A percentile compares a stretch with the other conserved stretches of the same genome.
Evolutionary conservation across 2,888 invertebrate species (phyloP).

Genomic region (Prenolepis imparis): DNA sequence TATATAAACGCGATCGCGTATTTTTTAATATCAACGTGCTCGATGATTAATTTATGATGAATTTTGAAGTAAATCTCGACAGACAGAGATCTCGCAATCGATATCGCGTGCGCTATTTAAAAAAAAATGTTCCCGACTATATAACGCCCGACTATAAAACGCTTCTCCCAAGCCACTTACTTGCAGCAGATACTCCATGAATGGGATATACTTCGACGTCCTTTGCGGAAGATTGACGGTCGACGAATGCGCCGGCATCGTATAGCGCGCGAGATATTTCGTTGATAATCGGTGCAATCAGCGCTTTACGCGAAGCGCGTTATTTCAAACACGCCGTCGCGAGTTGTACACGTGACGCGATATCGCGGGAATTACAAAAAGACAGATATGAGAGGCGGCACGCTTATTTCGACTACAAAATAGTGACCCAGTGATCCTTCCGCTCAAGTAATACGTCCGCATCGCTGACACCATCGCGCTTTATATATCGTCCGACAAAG

Average conservation of each 20-base stretch:
- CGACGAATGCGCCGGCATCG: background rate
- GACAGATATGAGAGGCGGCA: too few species aligned
- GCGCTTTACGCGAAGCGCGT: background rate
- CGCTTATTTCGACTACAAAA: too few species aligned
- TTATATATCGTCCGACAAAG: too few species aligned
- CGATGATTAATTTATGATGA: background rate
- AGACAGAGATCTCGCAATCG: background rate
- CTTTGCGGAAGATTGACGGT: accelerated
- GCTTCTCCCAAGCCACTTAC: background rate
- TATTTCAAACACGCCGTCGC: background rate
- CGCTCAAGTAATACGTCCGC: too few species aligned
- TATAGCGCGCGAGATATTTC: background rate
- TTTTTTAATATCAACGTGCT: background rate
- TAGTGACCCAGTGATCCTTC: too few species aligned
- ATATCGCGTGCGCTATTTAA: background rate
- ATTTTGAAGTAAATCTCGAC: background rate
- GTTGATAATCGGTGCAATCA: background rate
- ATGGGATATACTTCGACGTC: background rate
- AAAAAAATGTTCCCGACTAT: background rate
- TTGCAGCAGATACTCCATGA: background rate
- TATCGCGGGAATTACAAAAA: background rate
- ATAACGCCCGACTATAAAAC: too few species aligned
- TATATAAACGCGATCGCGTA: background rate
- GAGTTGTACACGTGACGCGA: background rate
- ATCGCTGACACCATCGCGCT: too few species aligned